These are phyloP conservation scores for Trypoxylus dichotomus DNA, from an alignment of 1,140 invertebrate genomes.

Conservation along the genomic window DNA sequence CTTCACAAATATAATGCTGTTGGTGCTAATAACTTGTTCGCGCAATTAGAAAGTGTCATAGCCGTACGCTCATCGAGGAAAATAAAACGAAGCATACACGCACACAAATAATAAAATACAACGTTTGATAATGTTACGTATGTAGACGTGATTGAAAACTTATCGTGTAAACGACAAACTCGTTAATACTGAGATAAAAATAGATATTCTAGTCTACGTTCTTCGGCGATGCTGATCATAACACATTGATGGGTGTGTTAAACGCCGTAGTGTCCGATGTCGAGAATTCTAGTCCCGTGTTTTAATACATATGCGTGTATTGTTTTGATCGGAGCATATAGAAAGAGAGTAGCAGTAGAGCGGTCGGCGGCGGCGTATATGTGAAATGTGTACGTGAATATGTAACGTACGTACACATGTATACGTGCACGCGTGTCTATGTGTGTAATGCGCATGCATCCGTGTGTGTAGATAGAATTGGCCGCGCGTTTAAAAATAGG, in stretches of 20 bases:
- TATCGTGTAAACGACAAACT: not conserved
- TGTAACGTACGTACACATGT: not conserved
- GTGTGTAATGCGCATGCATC: not conserved
- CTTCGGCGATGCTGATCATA: conserved; percentile 2
- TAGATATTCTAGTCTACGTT: conserved; percentile 17
- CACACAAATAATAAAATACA: not conserved
- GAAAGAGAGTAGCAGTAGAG: not conserved
- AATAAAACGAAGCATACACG: not conserved
- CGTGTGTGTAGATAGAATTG: conserved; percentile 23
- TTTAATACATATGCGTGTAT: not conserved
- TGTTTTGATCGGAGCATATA: not conserved
- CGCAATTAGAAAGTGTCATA: too few species aligned
- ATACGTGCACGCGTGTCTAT: not conserved
- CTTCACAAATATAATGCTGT: too few species aligned
- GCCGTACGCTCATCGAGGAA: not conserved
- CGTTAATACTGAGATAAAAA: not conserved
- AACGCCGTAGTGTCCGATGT: conserved; percentile 13
- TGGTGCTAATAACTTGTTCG: too few species aligned
- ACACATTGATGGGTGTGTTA: conserved; percentile 21
- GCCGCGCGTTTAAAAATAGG: conserved; percentile 38
- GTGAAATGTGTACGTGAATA: conserved; percentile 22
- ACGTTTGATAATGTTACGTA: not conserved
- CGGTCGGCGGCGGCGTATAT: conserved; percentile 14
- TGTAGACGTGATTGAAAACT: not conserved
- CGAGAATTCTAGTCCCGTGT: not conserved